A percentile compares a stretch with the other conserved stretches of the same genome.
Evolutionary conservation across 2,888 invertebrate species (phyloP).

Genomic region (Pollenia labialis): DNA sequence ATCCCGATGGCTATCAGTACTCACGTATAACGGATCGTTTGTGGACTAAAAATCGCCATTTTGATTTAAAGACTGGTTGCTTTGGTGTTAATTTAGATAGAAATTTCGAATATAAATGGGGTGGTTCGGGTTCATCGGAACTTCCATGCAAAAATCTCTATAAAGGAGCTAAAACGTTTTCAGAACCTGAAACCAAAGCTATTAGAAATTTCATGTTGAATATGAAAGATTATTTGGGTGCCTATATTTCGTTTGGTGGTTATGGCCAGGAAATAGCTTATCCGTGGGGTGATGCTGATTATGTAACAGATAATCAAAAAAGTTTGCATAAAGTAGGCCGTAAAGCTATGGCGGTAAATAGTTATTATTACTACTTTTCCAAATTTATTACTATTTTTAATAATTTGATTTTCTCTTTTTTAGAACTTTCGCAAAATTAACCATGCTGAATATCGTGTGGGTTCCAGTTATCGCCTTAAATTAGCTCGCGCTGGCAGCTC

Average conservation of each 20-base stretch:
- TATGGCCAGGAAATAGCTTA: constrained; percentile 85
- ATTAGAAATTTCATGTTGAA: constrained; percentile 84
- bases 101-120: constrained; percentile 95
- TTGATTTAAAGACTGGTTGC: constrained; percentile 86
- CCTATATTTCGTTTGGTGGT: constrained; percentile 81
- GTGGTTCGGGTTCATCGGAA: constrained; percentile 90
- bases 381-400: constrained; percentile 12
- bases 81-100: constrained; percentile 92
- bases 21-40: constrained; percentile 91
- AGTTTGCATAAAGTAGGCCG: constrained; percentile 78
- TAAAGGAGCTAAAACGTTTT: constrained; percentile 91
- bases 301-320: constrained; percentile 79
- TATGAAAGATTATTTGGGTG: constrained; percentile 80
- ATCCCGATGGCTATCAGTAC: constrained; percentile 94
- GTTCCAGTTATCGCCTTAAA: constrained; percentile 80
- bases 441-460: constrained; percentile 80
- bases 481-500: constrained; percentile 81
- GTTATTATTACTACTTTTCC: background rate
- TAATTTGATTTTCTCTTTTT: constrained; percentile 46
- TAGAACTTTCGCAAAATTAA: constrained; percentile 79
- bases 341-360: constrained; percentile 76
- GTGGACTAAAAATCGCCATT: constrained; percentile 91
- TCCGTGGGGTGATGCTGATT: constrained; percentile 83
- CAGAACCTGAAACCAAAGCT: constrained; percentile 93
- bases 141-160: constrained; percentile 93